Conservation (phyloP, 2,888 invertebrate genomes). For the Ecliptopera silaceata region DNA sequence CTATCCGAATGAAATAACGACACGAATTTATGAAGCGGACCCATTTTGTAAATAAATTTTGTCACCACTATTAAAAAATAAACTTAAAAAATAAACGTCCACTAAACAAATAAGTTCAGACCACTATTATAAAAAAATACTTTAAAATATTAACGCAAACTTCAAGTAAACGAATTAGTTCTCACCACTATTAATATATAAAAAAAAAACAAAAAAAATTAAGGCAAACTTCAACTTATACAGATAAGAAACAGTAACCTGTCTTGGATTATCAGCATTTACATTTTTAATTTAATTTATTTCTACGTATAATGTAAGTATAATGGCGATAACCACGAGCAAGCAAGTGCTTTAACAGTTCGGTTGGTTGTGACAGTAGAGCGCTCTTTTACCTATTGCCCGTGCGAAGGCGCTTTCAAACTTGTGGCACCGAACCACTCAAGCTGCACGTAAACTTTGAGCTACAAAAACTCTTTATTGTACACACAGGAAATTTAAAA, state of each 20-base stretch:
- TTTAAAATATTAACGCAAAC: no score
- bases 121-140: no score
- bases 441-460: slow-evolving; percentile 26
- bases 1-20: slow-evolving; percentile 84
- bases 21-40: slow-evolving; percentile 84
- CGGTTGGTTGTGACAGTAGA: slow-evolving; percentile 54
- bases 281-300: slow-evolving; percentile 18
- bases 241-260: background rate
- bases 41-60: slow-evolving; percentile 81
- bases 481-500: background rate
- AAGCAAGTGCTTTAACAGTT: slow-evolving; percentile 38
- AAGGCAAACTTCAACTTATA: slow-evolving; percentile 7
- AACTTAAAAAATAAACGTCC: background rate
- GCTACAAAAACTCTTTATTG: background rate
- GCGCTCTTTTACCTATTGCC: slow-evolving; percentile 62
- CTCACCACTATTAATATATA: background rate
- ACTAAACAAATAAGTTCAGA: background rate
- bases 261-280: slow-evolving; percentile 2
- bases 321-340: slow-evolving; percentile 28
- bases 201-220: background rate
- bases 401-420: slow-evolving; percentile 56
- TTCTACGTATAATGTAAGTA: slow-evolving; percentile 15
- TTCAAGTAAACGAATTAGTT: no score
- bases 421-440: slow-evolving; percentile 50
- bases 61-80: background rate